These are phyloP conservation scores for Coleophora flavipennella DNA, from an alignment of 2,888 invertebrate species.

Conservation along the genomic window DNA sequence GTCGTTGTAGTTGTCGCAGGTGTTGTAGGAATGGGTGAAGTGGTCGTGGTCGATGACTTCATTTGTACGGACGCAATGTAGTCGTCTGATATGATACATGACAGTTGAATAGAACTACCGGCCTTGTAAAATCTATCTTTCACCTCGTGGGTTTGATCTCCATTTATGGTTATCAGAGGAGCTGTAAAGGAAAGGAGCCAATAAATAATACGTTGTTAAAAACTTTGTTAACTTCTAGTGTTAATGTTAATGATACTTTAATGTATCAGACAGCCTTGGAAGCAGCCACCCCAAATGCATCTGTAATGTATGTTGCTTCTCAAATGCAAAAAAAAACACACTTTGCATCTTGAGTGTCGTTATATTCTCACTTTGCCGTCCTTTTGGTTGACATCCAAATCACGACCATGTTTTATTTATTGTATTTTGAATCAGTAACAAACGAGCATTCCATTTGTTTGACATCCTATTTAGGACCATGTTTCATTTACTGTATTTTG, in stretches of 20 bases:
- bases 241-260: no score
- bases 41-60: constrained; percentile 35
- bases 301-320: no score
- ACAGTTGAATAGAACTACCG: constrained; percentile 80
- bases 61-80: constrained; percentile 41
- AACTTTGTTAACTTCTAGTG: no score
- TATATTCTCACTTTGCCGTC: no score
- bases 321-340: no score
- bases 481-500: not conserved
- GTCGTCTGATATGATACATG: constrained; percentile 70
- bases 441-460: no score
- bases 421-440: no score
- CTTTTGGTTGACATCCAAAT: not conserved
- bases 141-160: constrained; percentile 79
- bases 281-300: no score
- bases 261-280: no score
- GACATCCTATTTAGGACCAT: no score
- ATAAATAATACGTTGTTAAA: no score
- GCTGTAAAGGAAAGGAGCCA: constrained; percentile 57
- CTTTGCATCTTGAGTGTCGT: no score
- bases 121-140: constrained; percentile 82
- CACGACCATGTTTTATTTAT: not conserved
- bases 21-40: constrained; percentile 34
- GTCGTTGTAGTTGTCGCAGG: constrained; percentile 50
- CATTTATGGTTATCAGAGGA: constrained; percentile 79